These are phyloP conservation scores for Microctenopoma steveboyesi DNA, from an alignment of 2,797 vertebrate species.

Conservation along the genomic window DNA sequence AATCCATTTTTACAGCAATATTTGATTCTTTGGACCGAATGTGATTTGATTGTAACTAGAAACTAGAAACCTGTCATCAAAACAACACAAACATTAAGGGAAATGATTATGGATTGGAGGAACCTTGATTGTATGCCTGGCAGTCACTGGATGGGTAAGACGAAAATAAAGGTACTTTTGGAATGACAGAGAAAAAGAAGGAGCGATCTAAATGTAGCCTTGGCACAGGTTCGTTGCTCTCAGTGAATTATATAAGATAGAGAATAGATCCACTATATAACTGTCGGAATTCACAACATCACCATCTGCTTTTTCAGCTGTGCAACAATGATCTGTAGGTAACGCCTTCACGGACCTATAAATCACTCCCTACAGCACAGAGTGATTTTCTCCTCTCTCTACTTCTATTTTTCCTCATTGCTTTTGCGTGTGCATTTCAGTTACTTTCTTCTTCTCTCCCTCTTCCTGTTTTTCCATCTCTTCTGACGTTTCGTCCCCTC, in stretches of 20 bases:
- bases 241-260: slow-evolving; percentile 9
- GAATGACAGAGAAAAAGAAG: neutral
- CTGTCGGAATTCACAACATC: neutral
- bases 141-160: neutral
- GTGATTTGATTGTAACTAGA: too few relatives aligned
- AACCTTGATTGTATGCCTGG: neutral
- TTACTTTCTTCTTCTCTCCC: neutral
- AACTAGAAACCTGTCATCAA: too few relatives aligned
- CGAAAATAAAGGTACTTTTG: neutral
- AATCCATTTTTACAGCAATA: too few relatives aligned
- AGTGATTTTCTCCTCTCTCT: slow-evolving; percentile 29
- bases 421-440: slow-evolving; percentile 11
- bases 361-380: slow-evolving; percentile 23
- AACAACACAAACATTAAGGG: neutral
- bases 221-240: neutral
- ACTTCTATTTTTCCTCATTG: slow-evolving; percentile 5
- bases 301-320: slow-evolving; percentile 17
- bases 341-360: slow-evolving; percentile 4
- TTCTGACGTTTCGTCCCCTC: slow-evolving; percentile 15
- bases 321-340: slow-evolving; percentile 6
- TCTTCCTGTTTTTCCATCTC: neutral
- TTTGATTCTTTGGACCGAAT: too few relatives aligned
- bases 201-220: neutral
- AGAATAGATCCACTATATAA: neutral
- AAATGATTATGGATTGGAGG: neutral